Evolutionary conservation across 2,113 vertebrate species (phyloP).

Genomic region (human): GRCh38 chr5:39848501-39849000

Average conservation of each 20-base stretch:
- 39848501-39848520: neutral
- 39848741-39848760: neutral
- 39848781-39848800: neutral
- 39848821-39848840: neutral
- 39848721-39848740: neutral
- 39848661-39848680: neutral
- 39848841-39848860: neutral
- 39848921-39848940: neutral
- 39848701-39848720: neutral
- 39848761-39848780: neutral
- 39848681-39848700: neutral
- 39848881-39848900: neutral
- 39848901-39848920: neutral
- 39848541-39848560: neutral
- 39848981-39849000: neutral
- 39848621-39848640: neutral
- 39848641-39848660: neutral
- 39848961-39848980: neutral
- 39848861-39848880: neutral
- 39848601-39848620: neutral
- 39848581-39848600: neutral
- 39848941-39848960: neutral
- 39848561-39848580: constrained; percentile 14
- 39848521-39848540: neutral
- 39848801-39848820: neutral